phyloP scores from a whole-genome alignment of 1,140 invertebrate genomes.

The Drosophila littoralis region DNA sequence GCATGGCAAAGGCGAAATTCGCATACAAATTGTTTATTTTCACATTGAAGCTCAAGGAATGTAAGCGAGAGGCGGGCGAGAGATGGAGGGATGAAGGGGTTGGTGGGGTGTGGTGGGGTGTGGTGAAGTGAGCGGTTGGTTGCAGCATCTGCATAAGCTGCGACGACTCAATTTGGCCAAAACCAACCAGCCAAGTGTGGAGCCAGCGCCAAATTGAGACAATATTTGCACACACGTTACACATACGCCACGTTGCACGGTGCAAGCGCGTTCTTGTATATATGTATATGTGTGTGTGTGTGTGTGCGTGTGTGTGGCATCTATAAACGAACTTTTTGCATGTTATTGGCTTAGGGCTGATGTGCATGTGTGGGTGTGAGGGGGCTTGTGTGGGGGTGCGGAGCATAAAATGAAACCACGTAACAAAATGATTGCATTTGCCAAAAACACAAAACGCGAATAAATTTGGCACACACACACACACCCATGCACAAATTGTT shows the following conservation, averaged over 20 bases:
- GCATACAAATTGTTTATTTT: constrained; percentile 82
- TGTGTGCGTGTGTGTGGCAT: constrained; percentile 21
- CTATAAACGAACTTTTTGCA: constrained; percentile 75
- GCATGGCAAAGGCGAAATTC: constrained; percentile 70
- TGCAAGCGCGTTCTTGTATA: neutral
- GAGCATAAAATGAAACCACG: constrained; percentile 65
- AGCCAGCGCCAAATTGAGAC: constrained; percentile 73
- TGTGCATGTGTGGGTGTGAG: neutral
- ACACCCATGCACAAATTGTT: constrained; percentile 2
- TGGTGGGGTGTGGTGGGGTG: neutral
- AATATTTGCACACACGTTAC: constrained; percentile 79
- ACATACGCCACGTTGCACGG: constrained; percentile 69
- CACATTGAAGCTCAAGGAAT: constrained; percentile 46
- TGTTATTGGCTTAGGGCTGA: constrained; percentile 65
- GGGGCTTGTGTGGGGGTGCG: neutral
- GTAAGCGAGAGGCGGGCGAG: neutral
- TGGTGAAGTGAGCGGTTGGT: constrained; percentile 3
- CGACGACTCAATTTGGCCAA: constrained; percentile 53
- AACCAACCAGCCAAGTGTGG: constrained; percentile 56
- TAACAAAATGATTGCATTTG: constrained; percentile 81
- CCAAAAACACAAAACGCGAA: constrained; percentile 47
- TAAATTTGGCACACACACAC: constrained; percentile 31
- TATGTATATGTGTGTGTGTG: neutral
- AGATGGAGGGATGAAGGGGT: neutral
- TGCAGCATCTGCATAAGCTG: constrained; percentile 65